Base-by-base conservation (phyloP, 2,113 vertebrate genomes). In the Verasper variegatus region DNA sequence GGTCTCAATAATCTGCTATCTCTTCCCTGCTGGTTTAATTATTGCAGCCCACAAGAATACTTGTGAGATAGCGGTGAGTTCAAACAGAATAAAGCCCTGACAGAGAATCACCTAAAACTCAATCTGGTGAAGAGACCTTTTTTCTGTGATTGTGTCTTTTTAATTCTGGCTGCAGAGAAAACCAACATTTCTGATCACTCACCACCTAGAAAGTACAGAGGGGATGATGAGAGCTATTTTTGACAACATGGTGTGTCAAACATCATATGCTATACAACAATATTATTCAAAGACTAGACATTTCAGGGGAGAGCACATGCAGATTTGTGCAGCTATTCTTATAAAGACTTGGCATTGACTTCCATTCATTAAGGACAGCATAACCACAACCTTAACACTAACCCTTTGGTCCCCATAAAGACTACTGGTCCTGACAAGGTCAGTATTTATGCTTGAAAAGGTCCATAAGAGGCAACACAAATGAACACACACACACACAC, bases 11-110 rank as follows among this genome's bases (percentile, higher is more conserved):
- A 77, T 79, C 49, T 55, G 27, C 31, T 54, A 68, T 65, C 31
- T 73, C 76, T 55, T 71, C 15, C 84, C 89, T 31, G 86, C 86
- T 85, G 90, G 47, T 91, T 87, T 85, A 83, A 91, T 90, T 83
- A 89, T 45, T 59, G 68, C 55, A 76, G 54, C 80, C 59, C 58
- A 24, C 52, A 31, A 76, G 71, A 73, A 80, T 81, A 75, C 70
- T 85, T 83, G 59, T 79, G 74, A 26, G 55, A 37, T 9, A 26
- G 26, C 21, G 24, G 64, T 31, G 73, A 51, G 63, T 47, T 66
- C 13, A 62, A 59, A 56, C 68, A 62, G 51, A 65, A 85, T 42
- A 31, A 57, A 84, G 49, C 58, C 51, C 76, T 37, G 47, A 64
- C 20, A 66, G 51, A 73, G 70, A 57, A 47, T 54, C 62, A 61